These are phyloP conservation scores for Pseudopodoces humilis DNA, from an alignment of 2,113 vertebrate species.

Conservation along the genomic window DNA sequence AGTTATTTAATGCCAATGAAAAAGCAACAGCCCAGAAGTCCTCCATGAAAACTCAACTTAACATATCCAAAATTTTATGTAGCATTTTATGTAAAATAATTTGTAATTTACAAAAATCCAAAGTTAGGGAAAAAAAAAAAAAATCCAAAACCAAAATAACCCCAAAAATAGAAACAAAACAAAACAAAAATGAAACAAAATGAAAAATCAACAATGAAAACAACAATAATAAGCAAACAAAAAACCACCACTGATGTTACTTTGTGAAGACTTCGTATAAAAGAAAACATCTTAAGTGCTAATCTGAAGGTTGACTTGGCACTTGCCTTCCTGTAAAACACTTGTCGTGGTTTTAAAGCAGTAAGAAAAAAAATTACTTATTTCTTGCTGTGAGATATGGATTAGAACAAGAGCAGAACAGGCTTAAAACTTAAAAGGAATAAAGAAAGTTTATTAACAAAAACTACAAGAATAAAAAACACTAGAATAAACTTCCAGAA, in stretches of 20 bases:
- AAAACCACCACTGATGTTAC: accelerated
- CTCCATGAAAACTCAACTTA: background rate
- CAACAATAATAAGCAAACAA: background rate
- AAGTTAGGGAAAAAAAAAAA: background rate
- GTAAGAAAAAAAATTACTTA: no score
- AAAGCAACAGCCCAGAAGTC: background rate
- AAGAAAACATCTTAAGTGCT: background rate
- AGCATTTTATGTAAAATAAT: background rate
- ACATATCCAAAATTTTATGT: background rate
- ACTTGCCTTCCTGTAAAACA: background rate
- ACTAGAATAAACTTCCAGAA: no score
- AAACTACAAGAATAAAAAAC: no score
- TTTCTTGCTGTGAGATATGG: no score
- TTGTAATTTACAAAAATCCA: background rate
- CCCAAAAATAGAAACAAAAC: no score
- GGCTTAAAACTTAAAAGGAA: no score
- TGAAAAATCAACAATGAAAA: no score
- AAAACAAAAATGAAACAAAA: no score
- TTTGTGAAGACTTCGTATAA: background rate
- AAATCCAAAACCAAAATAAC: no score
- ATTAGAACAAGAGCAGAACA: no score
- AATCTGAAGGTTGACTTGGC: background rate
- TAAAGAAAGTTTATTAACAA: no score
- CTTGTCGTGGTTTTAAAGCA: no score
- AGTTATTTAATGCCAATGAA: background rate